phyloP scores from a whole-genome alignment of 2,888 invertebrate species.

The Colostygia pectinataria region DNA sequence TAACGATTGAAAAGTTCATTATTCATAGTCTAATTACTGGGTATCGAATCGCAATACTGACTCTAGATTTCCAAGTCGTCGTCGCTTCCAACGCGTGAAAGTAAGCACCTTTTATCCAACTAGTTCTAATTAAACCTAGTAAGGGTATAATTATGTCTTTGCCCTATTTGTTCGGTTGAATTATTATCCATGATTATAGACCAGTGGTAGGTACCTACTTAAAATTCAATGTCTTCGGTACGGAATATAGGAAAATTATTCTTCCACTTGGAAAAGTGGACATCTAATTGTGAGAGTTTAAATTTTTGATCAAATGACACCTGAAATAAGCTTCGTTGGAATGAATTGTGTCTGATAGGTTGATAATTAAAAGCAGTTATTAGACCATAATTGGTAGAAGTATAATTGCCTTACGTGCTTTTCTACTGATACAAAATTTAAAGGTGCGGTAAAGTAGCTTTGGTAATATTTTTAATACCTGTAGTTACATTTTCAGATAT shows the following conservation, averaged over 20 bases:
- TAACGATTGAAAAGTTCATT: slow-evolving; percentile 39
- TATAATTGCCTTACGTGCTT: slow-evolving; percentile 34
- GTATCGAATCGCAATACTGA: slow-evolving; percentile 52
- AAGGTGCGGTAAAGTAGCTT: too few relatives aligned
- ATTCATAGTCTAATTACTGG: slow-evolving; percentile 54
- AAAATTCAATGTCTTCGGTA: slow-evolving; percentile 59
- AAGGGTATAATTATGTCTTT: slow-evolving; percentile 74
- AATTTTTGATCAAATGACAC: slow-evolving; percentile 78
- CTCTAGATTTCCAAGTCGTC: slow-evolving; percentile 47
- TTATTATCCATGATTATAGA: slow-evolving; percentile 72
- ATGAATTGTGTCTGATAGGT: slow-evolving; percentile 55
- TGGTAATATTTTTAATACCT: too few relatives aligned
- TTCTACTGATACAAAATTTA: slow-evolving; percentile 28
- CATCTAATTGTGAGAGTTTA: slow-evolving; percentile 64
- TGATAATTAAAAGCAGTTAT: slow-evolving; percentile 60
- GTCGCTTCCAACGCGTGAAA: slow-evolving; percentile 71
- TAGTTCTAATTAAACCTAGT: slow-evolving; percentile 69
- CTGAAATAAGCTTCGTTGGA: slow-evolving; percentile 74
- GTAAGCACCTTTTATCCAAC: slow-evolving; percentile 72
- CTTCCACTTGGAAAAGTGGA: slow-evolving; percentile 49
- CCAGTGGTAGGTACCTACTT: slow-evolving; percentile 55
- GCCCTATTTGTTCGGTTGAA: slow-evolving; percentile 70
- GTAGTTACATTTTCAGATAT: too few relatives aligned
- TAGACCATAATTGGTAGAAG: slow-evolving; percentile 45
- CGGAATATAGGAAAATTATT: slow-evolving; percentile 59